Percentiles rank a stretch among this genome's conserved stretches.
Evolutionary conservation across 92 coral and sea anemone genomes (phyloP).

Genomic region (Zoanthus solanderi): DNA sequence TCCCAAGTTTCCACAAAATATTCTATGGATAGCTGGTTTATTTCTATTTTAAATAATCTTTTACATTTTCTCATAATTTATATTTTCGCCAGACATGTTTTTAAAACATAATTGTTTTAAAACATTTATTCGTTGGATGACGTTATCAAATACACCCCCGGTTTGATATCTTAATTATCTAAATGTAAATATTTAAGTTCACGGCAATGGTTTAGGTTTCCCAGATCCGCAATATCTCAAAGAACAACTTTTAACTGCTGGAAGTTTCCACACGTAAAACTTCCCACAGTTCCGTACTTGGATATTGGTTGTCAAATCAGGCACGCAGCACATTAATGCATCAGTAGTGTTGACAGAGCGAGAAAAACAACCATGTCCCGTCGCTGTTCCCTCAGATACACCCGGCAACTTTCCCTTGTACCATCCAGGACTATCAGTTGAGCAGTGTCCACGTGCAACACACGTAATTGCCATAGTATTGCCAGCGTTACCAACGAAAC

Average conservation of each 20-base stretch:
- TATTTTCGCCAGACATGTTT: too few relatives aligned
- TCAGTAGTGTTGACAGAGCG: slow-evolving; percentile 8
- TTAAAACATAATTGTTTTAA: too few relatives aligned
- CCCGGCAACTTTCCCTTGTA: not conserved
- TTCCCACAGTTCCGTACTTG: slow-evolving; percentile 31
- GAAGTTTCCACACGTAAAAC: slow-evolving; percentile 31
- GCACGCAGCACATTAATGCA: not conserved
- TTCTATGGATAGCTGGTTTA: too few relatives aligned
- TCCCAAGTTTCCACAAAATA: too few relatives aligned
- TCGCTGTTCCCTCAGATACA: not conserved
- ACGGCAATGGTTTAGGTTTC: not conserved
- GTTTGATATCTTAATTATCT: too few relatives aligned
- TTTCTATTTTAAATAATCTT: too few relatives aligned
- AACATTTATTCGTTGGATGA: too few relatives aligned
- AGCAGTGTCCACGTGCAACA: not conserved
- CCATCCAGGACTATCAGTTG: not conserved
- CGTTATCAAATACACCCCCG: too few relatives aligned
- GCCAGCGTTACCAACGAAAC: not conserved
- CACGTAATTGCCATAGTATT: not conserved
- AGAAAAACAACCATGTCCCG: not conserved
- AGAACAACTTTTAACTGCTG: slow-evolving; percentile 7
- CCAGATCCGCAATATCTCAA: slow-evolving; percentile 14
- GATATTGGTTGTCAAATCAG: not conserved
- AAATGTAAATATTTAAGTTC: not conserved
- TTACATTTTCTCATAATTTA: too few relatives aligned